Evolutionary conservation across 2,113 vertebrate species (phyloP), one percentile per base, ranked within the genome.

Genomic region (Helogale parvula): DNA sequence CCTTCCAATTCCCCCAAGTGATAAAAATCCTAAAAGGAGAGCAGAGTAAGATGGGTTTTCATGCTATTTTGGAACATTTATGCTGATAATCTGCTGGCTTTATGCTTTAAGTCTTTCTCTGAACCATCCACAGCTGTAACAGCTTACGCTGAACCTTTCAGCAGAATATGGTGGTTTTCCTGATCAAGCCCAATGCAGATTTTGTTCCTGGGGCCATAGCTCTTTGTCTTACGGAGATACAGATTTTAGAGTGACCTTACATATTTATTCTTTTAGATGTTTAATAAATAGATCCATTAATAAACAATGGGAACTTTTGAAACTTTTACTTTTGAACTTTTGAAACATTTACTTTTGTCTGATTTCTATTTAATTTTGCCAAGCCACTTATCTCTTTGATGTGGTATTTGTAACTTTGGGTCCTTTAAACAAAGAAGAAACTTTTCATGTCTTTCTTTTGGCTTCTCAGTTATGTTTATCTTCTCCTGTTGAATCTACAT

Each of bases 361-460:
- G 5, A 35, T 63, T 94, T 97, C 87, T 83, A 57, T 96, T 97
- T 85, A 2, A 5, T 80, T 76, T 95, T 83, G 90, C 17, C n/a
- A 63, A 38, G 65, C 47, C 68, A 90, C 60, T 90, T 57, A 74
- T 72, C 3, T 74, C 94, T 97, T 97, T 98, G 66, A 97, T 98
- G 85, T 98, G 79, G 76, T 84, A 94, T 95, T 97, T 96, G 10
- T 68, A 92, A 47, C 27, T 77, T 45, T 65, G 14, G 29, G n/a
- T 71, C 3, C 35, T 10, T 71, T 57, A 69, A 69, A 88, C 47
- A 76, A 25, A 94, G 35, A 98, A 84, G 3, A 41, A 93, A 16
- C 52, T 63, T 96, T 82, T 66, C n/a, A 23, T 86, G 57, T 74
- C 29, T 74, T 93, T 81, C 35, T 90, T 93, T 74, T 88, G 66